These are phyloP conservation scores for Sepiola atlantica DNA, from an alignment of 2,888 invertebrate species.

Conservation along the genomic window DNA sequence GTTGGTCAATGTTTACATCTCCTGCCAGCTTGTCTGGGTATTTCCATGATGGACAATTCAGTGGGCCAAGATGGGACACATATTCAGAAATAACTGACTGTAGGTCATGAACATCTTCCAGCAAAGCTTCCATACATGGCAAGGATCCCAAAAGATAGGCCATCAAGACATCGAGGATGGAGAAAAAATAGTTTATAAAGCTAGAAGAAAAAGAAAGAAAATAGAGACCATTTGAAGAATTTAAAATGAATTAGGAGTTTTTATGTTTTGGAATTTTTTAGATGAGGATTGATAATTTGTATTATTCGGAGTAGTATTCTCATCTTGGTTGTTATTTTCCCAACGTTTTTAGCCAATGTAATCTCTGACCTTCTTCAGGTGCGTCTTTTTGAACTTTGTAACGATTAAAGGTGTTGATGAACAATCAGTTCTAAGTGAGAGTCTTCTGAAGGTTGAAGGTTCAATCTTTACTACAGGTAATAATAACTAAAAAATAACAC, in stretches of 20 bases:
- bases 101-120: slow-evolving; percentile 72
- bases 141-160: slow-evolving; percentile 69
- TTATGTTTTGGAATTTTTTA: neutral
- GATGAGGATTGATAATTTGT: too few species aligned
- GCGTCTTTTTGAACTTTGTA: too few species aligned
- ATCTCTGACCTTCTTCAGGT: too few species aligned
- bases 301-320: too few species aligned
- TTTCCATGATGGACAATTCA: slow-evolving; percentile 74
- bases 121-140: slow-evolving; percentile 72
- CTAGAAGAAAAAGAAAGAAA: neutral
- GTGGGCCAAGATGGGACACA: slow-evolving; percentile 69
- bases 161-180: slow-evolving; percentile 57
- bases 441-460: too few species aligned
- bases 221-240: neutral
- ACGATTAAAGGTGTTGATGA: too few species aligned
- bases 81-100: slow-evolving; percentile 69
- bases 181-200: neutral
- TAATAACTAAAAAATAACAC: too few species aligned
- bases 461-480: too few species aligned
- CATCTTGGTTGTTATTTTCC: too few species aligned
- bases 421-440: too few species aligned
- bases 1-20: slow-evolving; percentile 71
- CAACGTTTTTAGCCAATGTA: too few species aligned
- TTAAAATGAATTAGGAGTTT: neutral
- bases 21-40: slow-evolving; percentile 72